Evolutionary conservation across 2,797 vertebrate species (phyloP).

Genomic region (Chiloscyllium punctatum): DNA sequence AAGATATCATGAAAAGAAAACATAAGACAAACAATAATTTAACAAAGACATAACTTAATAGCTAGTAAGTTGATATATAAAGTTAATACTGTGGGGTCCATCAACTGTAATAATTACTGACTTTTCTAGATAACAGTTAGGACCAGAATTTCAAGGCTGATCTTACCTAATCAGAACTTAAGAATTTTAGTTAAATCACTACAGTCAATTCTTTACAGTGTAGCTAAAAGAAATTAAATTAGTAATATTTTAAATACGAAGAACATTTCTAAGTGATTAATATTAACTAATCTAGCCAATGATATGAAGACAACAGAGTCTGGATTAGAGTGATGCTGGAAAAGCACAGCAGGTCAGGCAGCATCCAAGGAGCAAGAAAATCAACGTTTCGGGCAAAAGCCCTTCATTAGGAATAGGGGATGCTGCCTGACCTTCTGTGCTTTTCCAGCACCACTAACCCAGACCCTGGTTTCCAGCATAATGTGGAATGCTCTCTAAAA

Average conservation of each 20-base stretch:
- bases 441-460: too few species aligned
- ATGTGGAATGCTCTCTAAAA: neutral
- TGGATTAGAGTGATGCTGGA: too few species aligned
- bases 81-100: neutral
- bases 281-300: neutral
- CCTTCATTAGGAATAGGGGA: too few species aligned
- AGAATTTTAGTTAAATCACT: neutral
- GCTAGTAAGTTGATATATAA: neutral
- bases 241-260: neutral
- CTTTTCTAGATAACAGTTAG: neutral
- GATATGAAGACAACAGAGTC: neutral
- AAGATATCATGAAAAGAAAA: neutral
- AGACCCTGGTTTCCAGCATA: neutral
- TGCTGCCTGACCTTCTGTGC: too few species aligned
- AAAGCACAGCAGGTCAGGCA: too few species aligned
- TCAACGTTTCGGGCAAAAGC: too few species aligned
- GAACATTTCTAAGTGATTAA: neutral
- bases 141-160: neutral
- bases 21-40: neutral
- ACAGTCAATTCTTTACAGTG: neutral
- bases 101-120: neutral
- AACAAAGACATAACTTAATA: neutral
- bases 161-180: neutral
- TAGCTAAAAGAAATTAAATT: slow-evolving; percentile 9
- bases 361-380: too few species aligned